Evolutionary conservation across 2,888 invertebrate genomes (phyloP).

Genomic region (Amiota minor): DNA sequence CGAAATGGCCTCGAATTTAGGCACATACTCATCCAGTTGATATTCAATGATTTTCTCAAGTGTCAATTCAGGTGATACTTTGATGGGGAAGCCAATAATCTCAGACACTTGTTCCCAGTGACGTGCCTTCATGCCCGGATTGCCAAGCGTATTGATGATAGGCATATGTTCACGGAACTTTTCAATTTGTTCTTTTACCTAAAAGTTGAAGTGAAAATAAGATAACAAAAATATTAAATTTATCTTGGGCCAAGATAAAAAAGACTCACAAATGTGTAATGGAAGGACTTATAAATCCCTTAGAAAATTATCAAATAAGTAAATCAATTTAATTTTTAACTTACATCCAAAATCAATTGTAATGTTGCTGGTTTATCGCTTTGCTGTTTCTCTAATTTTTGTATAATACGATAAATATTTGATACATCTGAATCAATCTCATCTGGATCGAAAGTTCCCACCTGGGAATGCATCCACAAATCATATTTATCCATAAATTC

Average conservation of each 20-base stretch:
- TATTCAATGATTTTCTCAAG: constrained; percentile 91
- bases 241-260: not conserved
- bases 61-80: constrained; percentile 86
- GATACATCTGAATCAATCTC: constrained; percentile 81
- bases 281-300: too few relatives aligned
- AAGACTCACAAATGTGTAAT: too few relatives aligned
- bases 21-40: constrained; percentile 88
- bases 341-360: constrained; percentile 79
- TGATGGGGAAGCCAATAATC: constrained; percentile 93
- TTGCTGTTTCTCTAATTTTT: constrained; percentile 91
- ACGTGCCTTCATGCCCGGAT: constrained; percentile 92
- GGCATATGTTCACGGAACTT: constrained; percentile 91
- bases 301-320: not conserved
- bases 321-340: constrained; percentile 2
- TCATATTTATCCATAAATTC: constrained; percentile 89
- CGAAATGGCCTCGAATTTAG: constrained; percentile 92
- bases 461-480: constrained; percentile 88
- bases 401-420: constrained; percentile 78
- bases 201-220: constrained; percentile 9
- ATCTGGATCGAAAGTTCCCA: constrained; percentile 90
- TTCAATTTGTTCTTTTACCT: constrained; percentile 80
- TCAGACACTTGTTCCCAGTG: constrained; percentile 97
- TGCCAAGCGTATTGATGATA: constrained; percentile 93
- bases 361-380: constrained; percentile 83
- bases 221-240: not conserved